Evolutionary conservation across 2,797 vertebrate genomes (phyloP).

Genomic region (Micromesistius poutassou): DNA sequence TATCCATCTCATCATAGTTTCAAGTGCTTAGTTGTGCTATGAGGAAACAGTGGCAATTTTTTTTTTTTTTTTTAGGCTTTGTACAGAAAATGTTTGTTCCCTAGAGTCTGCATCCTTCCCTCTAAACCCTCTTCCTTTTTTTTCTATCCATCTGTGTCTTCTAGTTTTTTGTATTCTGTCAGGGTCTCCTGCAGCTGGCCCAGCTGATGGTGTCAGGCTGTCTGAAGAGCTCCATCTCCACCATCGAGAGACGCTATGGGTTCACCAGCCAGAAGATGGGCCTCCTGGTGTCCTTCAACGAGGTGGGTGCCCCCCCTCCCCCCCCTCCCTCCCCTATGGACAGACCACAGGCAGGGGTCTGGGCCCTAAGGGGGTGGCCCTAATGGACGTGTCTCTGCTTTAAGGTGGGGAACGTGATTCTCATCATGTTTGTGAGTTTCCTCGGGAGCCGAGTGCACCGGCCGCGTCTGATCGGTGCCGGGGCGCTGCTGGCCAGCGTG

Average conservation of each 20-base stretch:
- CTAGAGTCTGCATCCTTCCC: neutral
- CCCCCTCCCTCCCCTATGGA: no score
- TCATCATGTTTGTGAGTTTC: slow-evolving; percentile 92
- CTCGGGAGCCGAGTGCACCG: slow-evolving; percentile 88
- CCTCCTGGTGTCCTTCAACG: slow-evolving; percentile 86
- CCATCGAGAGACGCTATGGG: slow-evolving; percentile 91
- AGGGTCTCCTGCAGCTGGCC: slow-evolving; percentile 85
- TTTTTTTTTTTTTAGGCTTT: no score
- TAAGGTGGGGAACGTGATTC: slow-evolving; percentile 88
- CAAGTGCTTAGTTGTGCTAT: neutral
- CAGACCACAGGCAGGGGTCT: neutral
- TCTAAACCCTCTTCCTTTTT: neutral
- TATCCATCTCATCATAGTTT: neutral
- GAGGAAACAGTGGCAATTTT: neutral
- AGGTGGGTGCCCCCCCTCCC: no score
- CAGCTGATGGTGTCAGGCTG: slow-evolving; percentile 90
- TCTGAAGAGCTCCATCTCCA: slow-evolving; percentile 92
- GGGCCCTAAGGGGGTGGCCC: neutral
- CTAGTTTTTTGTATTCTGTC: slow-evolving; percentile 91
- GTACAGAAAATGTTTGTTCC: neutral
- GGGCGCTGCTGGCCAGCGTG: slow-evolving; percentile 81
- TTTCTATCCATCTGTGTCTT: neutral
- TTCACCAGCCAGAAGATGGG: slow-evolving; percentile 89
- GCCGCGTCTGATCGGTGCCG: slow-evolving; percentile 82
- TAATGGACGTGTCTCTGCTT: slow-evolving; percentile 8